phyloP scores from a whole-genome alignment of 2,888 invertebrate genomes.

The Cerastis leucographa region DNA sequence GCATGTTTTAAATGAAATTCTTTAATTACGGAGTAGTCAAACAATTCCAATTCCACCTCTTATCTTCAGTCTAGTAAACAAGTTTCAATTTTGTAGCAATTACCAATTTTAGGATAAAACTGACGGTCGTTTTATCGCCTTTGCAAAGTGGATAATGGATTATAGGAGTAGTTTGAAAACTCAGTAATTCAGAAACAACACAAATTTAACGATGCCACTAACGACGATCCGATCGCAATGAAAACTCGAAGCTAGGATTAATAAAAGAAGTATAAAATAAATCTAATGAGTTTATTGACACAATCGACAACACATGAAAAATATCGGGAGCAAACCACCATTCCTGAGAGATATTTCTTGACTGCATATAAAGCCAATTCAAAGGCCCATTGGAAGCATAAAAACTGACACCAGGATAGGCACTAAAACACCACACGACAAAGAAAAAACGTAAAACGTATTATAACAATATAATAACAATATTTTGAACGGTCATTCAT shows the following conservation, averaged over 20 bases:
- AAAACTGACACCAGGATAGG: no score
- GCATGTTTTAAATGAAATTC: neutral
- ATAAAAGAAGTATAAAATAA: neutral
- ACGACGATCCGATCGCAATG: neutral
- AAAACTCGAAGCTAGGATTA: neutral
- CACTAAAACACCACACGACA: no score
- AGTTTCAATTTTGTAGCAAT: slow-evolving; percentile 29
- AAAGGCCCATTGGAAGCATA: no score
- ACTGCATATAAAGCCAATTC: no score
- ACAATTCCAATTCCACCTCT: neutral
- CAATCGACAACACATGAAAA: no score
- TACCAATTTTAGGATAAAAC: slow-evolving; percentile 3
- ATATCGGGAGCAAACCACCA: no score
- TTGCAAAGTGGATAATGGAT: slow-evolving; percentile 17
- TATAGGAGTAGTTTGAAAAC: neutral
- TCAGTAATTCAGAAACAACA: neutral
- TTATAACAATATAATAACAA: no score
- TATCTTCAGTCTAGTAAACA: slow-evolving; percentile 7
- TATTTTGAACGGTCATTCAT: no score
- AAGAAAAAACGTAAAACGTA: no score
- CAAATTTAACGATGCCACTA: neutral
- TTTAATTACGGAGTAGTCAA: neutral
- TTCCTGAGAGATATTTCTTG: no score
- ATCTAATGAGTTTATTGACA: neutral
- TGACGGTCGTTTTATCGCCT: neutral